phyloP scores from a whole-genome alignment of 2,113 vertebrate genomes.

The Seriola aureovittata region DNA sequence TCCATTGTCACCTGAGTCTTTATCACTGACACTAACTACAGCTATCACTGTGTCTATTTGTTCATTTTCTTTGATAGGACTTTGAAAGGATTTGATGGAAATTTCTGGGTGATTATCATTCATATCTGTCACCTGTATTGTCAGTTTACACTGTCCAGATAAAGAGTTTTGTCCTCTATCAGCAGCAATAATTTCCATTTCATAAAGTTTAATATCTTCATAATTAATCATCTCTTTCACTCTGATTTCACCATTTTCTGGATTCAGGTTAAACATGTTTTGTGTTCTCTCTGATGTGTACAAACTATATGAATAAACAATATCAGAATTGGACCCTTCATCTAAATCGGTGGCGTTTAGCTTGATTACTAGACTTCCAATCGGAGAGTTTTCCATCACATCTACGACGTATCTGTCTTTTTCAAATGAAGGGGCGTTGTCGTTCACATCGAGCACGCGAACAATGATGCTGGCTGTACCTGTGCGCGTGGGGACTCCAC shows the following conservation, averaged over 20 bases:
- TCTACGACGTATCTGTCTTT: conserved; percentile 62
- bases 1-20: conserved; percentile 81
- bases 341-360: conserved; percentile 78
- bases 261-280: conserved; percentile 81
- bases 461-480: conserved; percentile 78
- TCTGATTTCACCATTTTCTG: conserved; percentile 82
- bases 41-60: conserved; percentile 78
- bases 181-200: conserved; percentile 77
- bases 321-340: conserved; percentile 74
- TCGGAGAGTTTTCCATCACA: conserved; percentile 76
- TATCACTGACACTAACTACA: conserved; percentile 81
- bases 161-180: conserved; percentile 75
- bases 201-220: conserved; percentile 79
- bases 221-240: conserved; percentile 83
- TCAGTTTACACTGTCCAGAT: conserved; percentile 77
- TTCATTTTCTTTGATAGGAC: conserved; percentile 77
- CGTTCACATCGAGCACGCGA: conserved; percentile 76
- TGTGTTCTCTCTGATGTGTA: conserved; percentile 77
- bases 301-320: conserved; percentile 82
- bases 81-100: conserved; percentile 83
- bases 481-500: conserved; percentile 74
- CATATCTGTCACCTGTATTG: conserved; percentile 80
- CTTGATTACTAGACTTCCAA: conserved; percentile 70
- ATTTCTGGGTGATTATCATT: conserved; percentile 85
- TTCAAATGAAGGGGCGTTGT: conserved; percentile 79